phyloP scores from a whole-genome alignment of 2,797 vertebrate species.

The Smutsia gigantea region DNA sequence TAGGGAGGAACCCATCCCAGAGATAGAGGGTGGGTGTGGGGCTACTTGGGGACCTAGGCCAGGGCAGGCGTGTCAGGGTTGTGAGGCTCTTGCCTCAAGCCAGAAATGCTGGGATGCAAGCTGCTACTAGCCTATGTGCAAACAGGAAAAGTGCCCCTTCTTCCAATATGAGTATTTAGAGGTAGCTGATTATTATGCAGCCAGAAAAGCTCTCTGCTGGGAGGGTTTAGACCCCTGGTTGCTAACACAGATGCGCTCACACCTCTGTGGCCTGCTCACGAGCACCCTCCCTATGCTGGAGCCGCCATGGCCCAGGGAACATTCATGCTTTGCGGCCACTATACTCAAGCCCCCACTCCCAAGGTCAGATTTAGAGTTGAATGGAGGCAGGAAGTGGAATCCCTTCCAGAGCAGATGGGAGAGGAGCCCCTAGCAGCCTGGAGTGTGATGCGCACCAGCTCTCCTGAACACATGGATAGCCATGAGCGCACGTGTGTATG shows the following conservation, averaged over 20 bases:
- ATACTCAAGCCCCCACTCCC: background rate
- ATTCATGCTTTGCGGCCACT: background rate
- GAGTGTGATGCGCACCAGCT: background rate
- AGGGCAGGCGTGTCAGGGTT: background rate
- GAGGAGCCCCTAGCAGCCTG: background rate
- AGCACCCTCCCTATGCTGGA: background rate
- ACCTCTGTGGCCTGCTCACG: background rate
- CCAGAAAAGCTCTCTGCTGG: background rate
- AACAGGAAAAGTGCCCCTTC: background rate
- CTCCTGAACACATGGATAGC: fast-evolving
- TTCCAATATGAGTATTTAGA: background rate
- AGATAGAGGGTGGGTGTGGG: background rate
- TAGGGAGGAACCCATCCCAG: background rate
- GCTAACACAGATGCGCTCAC: background rate
- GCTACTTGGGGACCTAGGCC: background rate
- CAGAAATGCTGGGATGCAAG: background rate
- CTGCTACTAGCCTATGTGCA: background rate
- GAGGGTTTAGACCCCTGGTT: background rate
- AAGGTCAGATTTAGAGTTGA: background rate
- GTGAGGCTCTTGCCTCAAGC: background rate
- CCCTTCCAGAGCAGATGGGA: background rate
- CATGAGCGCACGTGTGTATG: fast-evolving
- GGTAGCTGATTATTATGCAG: background rate
- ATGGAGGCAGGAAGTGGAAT: background rate
- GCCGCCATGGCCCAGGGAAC: background rate